phyloP scores from a whole-genome alignment of 2,888 invertebrate species.

The Agrotis exclamationis region DNA sequence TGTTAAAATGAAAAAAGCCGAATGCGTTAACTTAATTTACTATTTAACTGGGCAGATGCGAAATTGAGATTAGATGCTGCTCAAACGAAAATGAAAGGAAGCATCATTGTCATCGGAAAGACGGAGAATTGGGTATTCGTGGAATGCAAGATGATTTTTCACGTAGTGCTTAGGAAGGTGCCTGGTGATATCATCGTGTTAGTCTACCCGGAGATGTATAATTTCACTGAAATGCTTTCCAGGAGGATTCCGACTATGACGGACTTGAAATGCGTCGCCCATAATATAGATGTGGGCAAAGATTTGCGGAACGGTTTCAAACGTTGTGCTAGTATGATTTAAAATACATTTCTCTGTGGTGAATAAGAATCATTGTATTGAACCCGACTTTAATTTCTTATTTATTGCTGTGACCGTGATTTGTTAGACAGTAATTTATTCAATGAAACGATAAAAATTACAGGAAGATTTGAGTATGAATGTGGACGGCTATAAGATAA shows the following conservation, averaged over 20 bases:
- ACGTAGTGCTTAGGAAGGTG: conserved; percentile 26
- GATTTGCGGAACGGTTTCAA: conserved; percentile 7
- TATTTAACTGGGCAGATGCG: conserved; percentile 50
- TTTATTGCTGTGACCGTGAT: no score
- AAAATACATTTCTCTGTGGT: not conserved
- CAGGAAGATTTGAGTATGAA: no score
- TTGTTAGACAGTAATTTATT: no score
- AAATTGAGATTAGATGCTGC: conserved; percentile 39
- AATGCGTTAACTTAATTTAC: conserved; percentile 24
- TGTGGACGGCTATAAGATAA: no score
- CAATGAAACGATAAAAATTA: no score
- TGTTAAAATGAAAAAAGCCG: conserved; percentile 19
- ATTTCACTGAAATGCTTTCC: conserved; percentile 42
- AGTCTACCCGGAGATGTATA: conserved; percentile 34
- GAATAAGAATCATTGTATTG: not conserved
- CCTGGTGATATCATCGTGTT: conserved; percentile 42
- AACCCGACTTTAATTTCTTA: not conserved
- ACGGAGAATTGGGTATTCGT: conserved; percentile 45
- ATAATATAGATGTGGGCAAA: conserved; percentile 38
- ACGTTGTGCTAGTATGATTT: conserved; percentile 4
- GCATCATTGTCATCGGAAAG: conserved; percentile 40
- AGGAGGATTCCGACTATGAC: conserved; percentile 5
- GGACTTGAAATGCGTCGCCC: conserved; percentile 48
- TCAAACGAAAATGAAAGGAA: conserved; percentile 14
- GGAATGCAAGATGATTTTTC: conserved; percentile 31